Evolutionary conservation across 2,888 invertebrate species (phyloP), one percentile per base, ranked within the genome.

Genomic region (Diaperis boleti): DNA sequence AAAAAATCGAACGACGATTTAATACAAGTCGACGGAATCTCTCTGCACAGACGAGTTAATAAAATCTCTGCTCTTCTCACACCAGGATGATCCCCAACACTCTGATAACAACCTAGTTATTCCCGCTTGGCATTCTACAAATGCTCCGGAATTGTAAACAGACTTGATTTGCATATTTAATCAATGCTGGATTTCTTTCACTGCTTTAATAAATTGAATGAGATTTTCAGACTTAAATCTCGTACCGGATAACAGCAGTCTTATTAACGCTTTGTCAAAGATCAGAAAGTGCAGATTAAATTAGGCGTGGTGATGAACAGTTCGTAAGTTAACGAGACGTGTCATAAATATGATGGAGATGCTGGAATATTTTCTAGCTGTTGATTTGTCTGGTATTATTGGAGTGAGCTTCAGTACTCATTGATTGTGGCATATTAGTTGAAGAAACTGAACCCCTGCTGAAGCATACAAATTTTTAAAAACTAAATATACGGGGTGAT

Each of bases 91-190:
- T 68, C 66, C 69, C 66, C 65, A 66, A 69, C 68, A 67, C 64
- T 56, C 68, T 61, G 72, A 70, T 69, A 71, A 71, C 70, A 70
- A 70, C 68, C 66, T 69, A 70, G 68, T 73, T 73, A 71, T 72
- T 69, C 69, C 59, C 68, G 62, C 67, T 66, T 64, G 69, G 63
- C 67, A 66, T 72, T 70, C 72, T 69, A 67, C 69, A 69, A 72
- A 70, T 72, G 70, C 68, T 63, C 61, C 64, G 60, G 69, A 70
- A 71, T 68, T 72, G 72, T 72, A 72, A 72, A 72, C 72, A 71
- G 69, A 66, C 56, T 62, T 61, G 67, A 72, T 73, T 73, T 73
- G 69, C 73, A 73, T 73, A 71, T 72, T 72, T 72, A 73, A 72
- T 73, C 69, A 70, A 71, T 68, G 66, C 45, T 56, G 68, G 66